Conservation (phyloP, 1,140 invertebrate species). For the Aphidius gifuensis region DNA sequence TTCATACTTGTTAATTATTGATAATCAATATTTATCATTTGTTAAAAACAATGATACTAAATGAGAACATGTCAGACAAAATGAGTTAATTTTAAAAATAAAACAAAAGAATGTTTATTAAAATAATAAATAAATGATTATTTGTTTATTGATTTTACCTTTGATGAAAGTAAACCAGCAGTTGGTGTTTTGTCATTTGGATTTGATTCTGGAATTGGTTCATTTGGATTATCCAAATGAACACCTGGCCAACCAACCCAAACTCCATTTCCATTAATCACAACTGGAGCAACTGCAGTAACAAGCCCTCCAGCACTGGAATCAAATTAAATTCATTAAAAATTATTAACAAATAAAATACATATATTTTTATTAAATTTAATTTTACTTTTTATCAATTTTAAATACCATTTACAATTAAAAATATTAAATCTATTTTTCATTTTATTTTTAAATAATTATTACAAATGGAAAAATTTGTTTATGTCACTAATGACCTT, state of each 20-base stretch:
- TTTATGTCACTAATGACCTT: too few species aligned
- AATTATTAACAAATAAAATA: conserved; percentile 2
- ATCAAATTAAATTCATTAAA: conserved; percentile 20
- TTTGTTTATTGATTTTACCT: conserved; percentile 55
- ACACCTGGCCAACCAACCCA: conserved; percentile 91
- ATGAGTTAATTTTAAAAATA: conserved; percentile 12
- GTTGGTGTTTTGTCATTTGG: conserved; percentile 81
- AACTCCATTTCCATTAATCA: conserved; percentile 76
- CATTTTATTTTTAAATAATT: too few species aligned
- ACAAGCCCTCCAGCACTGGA: conserved; percentile 81
- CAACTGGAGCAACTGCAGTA: conserved; percentile 85
- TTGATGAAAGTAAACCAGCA: conserved; percentile 75
- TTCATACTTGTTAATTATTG: conserved; percentile 8
- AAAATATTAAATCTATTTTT: too few species aligned
- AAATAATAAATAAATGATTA: conserved; percentile 3
- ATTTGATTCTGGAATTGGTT: conserved; percentile 79
- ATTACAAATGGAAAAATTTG: too few species aligned
- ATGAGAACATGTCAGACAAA: neutral
- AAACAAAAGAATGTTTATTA: conserved; percentile 3
- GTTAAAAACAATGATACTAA: neutral
- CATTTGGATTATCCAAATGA: conserved; percentile 69
- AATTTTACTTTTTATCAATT: too few species aligned
- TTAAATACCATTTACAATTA: too few species aligned
- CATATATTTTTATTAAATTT: neutral
- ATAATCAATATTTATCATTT: neutral